phyloP scores from a whole-genome alignment of 2,797 vertebrate genomes.

The Lithobates pipiens region DNA sequence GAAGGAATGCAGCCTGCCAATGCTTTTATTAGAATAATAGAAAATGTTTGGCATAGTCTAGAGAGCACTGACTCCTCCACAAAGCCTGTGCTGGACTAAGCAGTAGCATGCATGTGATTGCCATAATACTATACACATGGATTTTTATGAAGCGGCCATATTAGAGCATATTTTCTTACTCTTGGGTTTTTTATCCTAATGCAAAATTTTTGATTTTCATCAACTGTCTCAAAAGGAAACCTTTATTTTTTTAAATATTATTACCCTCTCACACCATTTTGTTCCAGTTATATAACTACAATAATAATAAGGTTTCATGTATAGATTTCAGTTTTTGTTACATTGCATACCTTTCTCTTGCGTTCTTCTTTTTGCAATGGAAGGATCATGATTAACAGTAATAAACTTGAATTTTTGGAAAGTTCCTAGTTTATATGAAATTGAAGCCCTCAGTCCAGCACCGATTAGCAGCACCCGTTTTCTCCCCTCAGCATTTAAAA shows the following conservation, averaged over 20 bases:
- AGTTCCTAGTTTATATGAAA: too few relatives aligned
- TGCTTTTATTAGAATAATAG: slow-evolving; percentile 5
- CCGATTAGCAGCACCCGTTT: neutral
- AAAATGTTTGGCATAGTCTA: neutral
- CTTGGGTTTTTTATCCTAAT: neutral
- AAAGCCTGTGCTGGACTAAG: slow-evolving; percentile 12
- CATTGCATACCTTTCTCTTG: too few relatives aligned
- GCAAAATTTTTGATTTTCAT: neutral
- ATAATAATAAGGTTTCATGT: too few relatives aligned
- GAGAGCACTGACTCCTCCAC: slow-evolving; percentile 1
- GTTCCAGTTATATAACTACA: too few relatives aligned
- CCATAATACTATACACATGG: neutral
- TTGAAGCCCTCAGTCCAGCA: neutral
- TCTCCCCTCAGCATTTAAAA: too few relatives aligned
- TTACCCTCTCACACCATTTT: too few relatives aligned
- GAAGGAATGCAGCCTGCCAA: neutral
- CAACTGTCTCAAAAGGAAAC: neutral
- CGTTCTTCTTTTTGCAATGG: neutral
- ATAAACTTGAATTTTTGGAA: too few relatives aligned
- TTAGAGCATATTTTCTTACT: neutral
- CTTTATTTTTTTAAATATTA: too few relatives aligned
- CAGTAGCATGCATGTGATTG: neutral
- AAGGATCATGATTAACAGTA: neutral
- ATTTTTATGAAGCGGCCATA: neutral
- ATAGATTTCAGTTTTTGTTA: too few relatives aligned